Conservation (phyloP, 2,797 vertebrate genomes). For the Gorsachius magnificus region DNA sequence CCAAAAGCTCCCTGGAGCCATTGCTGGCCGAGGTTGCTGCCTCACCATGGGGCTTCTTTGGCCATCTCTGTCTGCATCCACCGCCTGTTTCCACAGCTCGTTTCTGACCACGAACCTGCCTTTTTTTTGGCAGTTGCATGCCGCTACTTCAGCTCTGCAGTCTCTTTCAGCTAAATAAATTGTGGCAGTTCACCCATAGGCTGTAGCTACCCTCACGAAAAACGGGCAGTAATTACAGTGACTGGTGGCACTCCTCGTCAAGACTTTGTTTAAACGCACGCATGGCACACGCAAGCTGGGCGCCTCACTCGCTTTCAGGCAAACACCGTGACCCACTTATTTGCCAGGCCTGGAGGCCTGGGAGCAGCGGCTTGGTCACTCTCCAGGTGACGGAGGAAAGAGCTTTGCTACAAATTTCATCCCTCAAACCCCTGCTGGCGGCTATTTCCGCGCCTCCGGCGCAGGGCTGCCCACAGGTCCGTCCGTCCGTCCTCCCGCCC, state of each 20-base stretch:
- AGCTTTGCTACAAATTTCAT: background rate
- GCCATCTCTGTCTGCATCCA: rapidly evolving
- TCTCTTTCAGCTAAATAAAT: background rate
- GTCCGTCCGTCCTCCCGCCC: background rate
- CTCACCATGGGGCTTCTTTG: background rate
- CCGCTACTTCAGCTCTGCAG: background rate
- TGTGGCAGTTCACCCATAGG: background rate
- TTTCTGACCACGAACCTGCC: background rate
- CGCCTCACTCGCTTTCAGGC: rapidly evolving
- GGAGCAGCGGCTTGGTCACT: rapidly evolving
- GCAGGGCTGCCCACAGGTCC: background rate
- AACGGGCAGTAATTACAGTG: background rate
- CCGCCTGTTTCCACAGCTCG: background rate
- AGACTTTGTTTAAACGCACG: rapidly evolving
- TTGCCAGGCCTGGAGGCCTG: background rate
- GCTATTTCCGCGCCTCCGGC: background rate
- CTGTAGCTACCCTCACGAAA: rapidly evolving
- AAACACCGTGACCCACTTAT: background rate
- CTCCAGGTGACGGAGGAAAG: background rate
- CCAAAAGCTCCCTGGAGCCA: background rate
- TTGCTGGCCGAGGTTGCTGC: background rate
- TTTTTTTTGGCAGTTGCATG: background rate
- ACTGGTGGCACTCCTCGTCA: too few species aligned
- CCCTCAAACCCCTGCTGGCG: background rate
- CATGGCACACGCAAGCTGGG: background rate